Conservation (phyloP, 1,140 invertebrate genomes). For the Bombyx mori region DNA sequence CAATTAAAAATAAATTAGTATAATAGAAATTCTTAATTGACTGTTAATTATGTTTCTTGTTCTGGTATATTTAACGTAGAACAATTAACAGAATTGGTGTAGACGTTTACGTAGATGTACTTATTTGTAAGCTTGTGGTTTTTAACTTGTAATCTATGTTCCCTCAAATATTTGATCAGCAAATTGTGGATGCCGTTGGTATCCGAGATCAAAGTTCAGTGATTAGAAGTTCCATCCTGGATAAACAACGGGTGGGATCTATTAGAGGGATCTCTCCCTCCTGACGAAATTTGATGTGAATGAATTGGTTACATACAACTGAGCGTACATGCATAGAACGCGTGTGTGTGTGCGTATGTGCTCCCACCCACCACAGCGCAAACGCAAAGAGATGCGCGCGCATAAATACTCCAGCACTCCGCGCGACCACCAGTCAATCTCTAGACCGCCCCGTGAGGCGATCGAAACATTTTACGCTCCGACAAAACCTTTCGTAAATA, state of each 20-base stretch:
- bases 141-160: too few relatives aligned
- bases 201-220: too few relatives aligned
- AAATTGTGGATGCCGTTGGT: too few relatives aligned
- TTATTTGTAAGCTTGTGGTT: too few relatives aligned
- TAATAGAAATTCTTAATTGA: too few relatives aligned
- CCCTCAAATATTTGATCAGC: too few relatives aligned
- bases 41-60: too few relatives aligned
- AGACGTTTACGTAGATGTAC: too few relatives aligned
- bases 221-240: background rate
- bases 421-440: conserved; percentile 49
- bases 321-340: background rate
- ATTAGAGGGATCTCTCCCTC: conserved; percentile 6
- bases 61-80: too few relatives aligned
- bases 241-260: background rate
- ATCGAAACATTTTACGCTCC: conserved; percentile 21
- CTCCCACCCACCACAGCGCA: conserved; percentile 45
- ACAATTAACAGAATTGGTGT: too few relatives aligned
- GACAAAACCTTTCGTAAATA: conserved; percentile 18
- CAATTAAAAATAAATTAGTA: too few relatives aligned
- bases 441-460: conserved; percentile 28
- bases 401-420: conserved; percentile 50
- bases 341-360: background rate
- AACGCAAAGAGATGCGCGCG: conserved; percentile 53
- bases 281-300: conserved; percentile 1
- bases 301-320: conserved; percentile 4